Base-by-base conservation (phyloP, 1,140 invertebrate species). In the Sycophaga agraensis region DNA sequence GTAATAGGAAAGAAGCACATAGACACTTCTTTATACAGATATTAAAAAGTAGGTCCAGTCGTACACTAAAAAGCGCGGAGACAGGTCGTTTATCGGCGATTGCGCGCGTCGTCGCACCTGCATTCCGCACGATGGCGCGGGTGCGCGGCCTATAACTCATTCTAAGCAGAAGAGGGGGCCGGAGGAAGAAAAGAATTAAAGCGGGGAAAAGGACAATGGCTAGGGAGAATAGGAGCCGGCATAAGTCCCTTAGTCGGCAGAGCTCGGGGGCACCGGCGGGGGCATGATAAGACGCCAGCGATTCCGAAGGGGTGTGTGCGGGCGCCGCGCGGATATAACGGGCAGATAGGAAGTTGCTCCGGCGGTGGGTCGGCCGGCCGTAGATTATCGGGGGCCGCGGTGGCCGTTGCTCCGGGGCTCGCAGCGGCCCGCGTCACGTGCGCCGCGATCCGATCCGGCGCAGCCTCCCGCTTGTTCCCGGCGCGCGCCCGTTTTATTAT, bases 371-470 rank as follows among this genome's bases (percentile, higher is more conserved):
- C 28, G 4, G 5, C 11, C 46, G 26, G 28, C n/a, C 26, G 46
- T 49, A 49, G 46, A 49, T 49, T 49, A 49, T 49, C 46, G 46
- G 22, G 46, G 34, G 24, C 28, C 28, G 28, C n/a, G 9, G 11
- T 17, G 22, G 24, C 22, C 22, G 16, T 46, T 49, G 26, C 17
- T 34, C 26, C n/a, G 6, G 17, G 17, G 12, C 4, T 2, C 21
- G 21, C 0, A 9, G 7, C 21, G 9, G 2, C 3, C 40, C 40
- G 43, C 43, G 46, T 49, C 46, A 49, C 46, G 46, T 49, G 24
- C 43, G 4, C 19, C 43, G 4, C 19, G 21, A 5, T 43, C 5
- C 17, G 37, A 39, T 39, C 37, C 19, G 16, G 16, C 40, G 16
- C 40, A 5, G 2, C 40, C 19, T 42, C 26, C 22, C 43, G 26